A percentile compares a stretch with the other conserved stretches of the same genome.
Evolutionary conservation across 2,797 vertebrate genomes (phyloP).

Genomic region (Falco berigora): DNA sequence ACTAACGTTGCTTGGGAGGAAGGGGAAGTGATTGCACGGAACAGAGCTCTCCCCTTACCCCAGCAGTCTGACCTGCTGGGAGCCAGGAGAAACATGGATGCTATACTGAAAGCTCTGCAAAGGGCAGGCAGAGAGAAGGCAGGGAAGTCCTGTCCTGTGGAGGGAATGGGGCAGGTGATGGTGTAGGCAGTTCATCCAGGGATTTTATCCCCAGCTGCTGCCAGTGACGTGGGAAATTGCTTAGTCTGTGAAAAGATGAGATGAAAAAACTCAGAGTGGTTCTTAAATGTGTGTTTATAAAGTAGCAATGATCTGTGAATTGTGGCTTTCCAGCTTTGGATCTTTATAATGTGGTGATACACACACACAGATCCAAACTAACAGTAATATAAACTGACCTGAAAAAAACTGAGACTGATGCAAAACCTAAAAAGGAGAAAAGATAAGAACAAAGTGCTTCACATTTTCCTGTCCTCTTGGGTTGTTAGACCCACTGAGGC

Average conservation of each 20-base stretch:
- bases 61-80: not conserved
- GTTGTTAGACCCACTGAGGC: not conserved
- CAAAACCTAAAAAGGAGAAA: not conserved
- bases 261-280: not conserved
- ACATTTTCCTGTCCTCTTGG: not conserved
- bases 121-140: not conserved
- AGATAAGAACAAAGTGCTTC: rapidly evolving
- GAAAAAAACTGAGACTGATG: not conserved
- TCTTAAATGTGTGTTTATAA: not conserved
- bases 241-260: not conserved
- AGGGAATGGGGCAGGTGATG: not conserved
- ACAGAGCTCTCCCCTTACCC: not conserved
- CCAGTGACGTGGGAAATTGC: not conserved
- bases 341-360: not conserved
- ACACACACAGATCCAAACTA: not conserved
- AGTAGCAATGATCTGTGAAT: not conserved
- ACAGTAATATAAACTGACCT: not conserved
- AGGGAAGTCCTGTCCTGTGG: not conserved
- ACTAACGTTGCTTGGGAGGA: not conserved
- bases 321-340: not conserved
- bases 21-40: not conserved
- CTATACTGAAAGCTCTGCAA: not conserved
- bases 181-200: not conserved
- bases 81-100: not conserved
- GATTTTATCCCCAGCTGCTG: not conserved